Base-by-base conservation (phyloP, 2,113 vertebrate genomes). In the Epinephelus moara region DNA sequence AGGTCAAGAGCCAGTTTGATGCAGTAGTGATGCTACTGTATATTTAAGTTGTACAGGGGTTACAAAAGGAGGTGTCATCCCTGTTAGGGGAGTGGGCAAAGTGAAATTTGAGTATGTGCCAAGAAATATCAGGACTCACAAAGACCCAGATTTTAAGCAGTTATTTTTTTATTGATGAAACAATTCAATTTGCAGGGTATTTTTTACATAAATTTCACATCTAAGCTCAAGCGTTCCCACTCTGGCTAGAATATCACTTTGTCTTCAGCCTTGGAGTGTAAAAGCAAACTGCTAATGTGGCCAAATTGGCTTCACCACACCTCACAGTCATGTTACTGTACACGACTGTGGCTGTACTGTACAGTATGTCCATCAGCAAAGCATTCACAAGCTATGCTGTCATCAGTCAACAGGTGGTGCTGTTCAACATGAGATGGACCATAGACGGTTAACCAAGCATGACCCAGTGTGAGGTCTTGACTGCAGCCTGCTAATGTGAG, bases 341-440 rank as follows among this genome's bases (percentile, higher is more conserved):
- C 30, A 53, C 4, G 15, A 40, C 45, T 66, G 60, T 79, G 40
- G 5, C 37, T 85, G n/a, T 47, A 42, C 33, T 49, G 27, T 19
- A 52, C 47, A 74, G 40, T 5, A 59, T n/a, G 49, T 50, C 57
- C 14, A 60, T 6, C 23, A 57, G 56, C 4, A 40, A 45, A 69
- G 47, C 8, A 10, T 11, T 70, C 60, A 70, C 13, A 45, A 62
- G 77, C 40, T 75, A 50, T 88, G 57, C 68, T 62, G 40, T 19
- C 37, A 45, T 67, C 40, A 37, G 87, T 88, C 93, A 93, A 87
- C 83, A 92, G 92, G 90, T 87, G 93, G 92, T 77, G 92, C 91
- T 92, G 21, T 89, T 91, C 52, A 75, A 89, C 89, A 87, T n/a
- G 13, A 81, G 81, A 89, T 91, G 10, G 23, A 62, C 60, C 75